Evolutionary conservation across 64 coral and sea anemone genomes (phyloP), one percentile per base, ranked within the genome.

Genomic region (Trachythela sp.): DNA sequence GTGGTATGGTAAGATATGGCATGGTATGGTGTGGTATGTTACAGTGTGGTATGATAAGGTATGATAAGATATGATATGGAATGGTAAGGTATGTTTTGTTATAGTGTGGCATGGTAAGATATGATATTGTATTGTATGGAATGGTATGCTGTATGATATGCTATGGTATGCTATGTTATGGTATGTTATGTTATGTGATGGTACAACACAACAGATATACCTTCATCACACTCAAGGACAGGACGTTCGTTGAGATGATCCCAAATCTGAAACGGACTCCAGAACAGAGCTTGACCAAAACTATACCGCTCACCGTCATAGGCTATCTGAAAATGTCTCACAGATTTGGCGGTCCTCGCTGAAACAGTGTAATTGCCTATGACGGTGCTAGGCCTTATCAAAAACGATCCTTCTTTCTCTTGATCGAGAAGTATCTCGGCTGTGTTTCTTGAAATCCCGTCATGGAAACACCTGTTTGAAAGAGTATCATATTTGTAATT

Each of bases 221-320:
- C 75, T 80, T 80, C 75, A 35, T 68, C 59, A 22, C 75, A 80
- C 20, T 80, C 75, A 1, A 80, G 75, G 37, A 80, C 75, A 37
- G 75, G 75, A 13, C 20, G 30, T 37, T 80, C 10, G 20, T 37
- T 15, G 35, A 80, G 75, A 13, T 80, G 75, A 34, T 22, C 10
- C 75, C 75, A 80, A 29, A 80, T 80, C 17, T 80, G 27, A 1
- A 35, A 37, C 15, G 75, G 75, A 37, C 2, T 37, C 75, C 75
- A 80, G 35, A 80, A 80, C 31, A 29, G 13, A 2, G 75, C 33
- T 5, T 36, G 75, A 37, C 75, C 75, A 80, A 80, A 80, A 15
- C 13, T 18, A 29, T 80, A 80, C 13, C 37, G 30, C 2, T 36
- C 33, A 7, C 75, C 75, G 9, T 80, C 30, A 22, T 6, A 38